A percentile compares a stretch with the other conserved stretches of the same genome.
These are phyloP conservation scores for Collichthys lucidus DNA, from an alignment of 2,113 vertebrate species.

Conservation along the genomic window DNA sequence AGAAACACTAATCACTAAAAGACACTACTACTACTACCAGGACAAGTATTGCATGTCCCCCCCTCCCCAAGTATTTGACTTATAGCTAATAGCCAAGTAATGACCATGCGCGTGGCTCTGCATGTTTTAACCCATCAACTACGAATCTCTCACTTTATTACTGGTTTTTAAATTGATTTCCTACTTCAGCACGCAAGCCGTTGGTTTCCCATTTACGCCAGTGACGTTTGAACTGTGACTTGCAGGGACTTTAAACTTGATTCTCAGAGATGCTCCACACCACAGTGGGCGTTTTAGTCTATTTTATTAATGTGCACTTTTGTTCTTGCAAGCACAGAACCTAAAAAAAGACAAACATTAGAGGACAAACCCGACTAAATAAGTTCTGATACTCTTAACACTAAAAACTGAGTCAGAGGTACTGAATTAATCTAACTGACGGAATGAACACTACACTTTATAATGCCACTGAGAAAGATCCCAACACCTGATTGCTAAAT, in stretches of 20 bases:
- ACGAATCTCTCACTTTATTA: neutral
- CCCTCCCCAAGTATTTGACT: conserved; percentile 59
- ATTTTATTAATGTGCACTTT: neutral
- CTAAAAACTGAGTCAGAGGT: neutral
- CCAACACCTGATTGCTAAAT: neutral
- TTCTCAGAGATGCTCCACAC: neutral
- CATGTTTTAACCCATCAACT: conserved; percentile 32
- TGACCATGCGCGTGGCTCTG: conserved; percentile 22
- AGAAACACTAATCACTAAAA: conserved; percentile 42
- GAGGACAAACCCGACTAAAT: neutral
- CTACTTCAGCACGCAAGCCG: neutral
- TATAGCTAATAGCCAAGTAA: conserved; percentile 51
- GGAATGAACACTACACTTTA: neutral
- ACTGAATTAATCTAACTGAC: neutral
- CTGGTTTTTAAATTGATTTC: neutral
- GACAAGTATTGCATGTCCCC: conserved; percentile 58
- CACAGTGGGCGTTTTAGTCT: neutral
- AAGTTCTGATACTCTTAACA: too few relatives aligned
- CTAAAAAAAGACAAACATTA: neutral
- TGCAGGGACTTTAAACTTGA: neutral
- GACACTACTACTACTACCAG: conserved; percentile 58
- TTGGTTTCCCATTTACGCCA: neutral
- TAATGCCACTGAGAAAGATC: neutral
- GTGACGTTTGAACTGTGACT: neutral
- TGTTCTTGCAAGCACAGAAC: neutral